phyloP scores from a whole-genome alignment of 2,113 vertebrate genomes.

The Ammodytes dubius region DNA sequence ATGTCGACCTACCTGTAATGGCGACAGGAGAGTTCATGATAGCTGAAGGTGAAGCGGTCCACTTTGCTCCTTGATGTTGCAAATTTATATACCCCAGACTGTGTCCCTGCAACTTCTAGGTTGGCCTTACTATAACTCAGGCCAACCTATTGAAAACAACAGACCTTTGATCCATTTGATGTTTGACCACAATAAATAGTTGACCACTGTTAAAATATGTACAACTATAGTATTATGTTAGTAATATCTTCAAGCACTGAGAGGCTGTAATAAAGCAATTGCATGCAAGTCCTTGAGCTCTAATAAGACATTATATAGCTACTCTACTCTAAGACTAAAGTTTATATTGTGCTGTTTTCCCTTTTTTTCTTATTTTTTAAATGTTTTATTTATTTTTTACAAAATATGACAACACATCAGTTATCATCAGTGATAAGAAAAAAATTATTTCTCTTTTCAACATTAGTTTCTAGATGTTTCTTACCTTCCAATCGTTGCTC shows the following conservation, averaged over 20 bases:
- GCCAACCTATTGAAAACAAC: slow-evolving; percentile 11
- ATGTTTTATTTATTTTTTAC: too few relatives aligned
- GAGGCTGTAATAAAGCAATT: too few relatives aligned
- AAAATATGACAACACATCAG: neutral
- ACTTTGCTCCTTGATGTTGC: neutral
- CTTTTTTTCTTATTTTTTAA: too few relatives aligned
- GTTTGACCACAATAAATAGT: neutral
- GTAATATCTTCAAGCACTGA: too few relatives aligned
- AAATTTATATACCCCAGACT: slow-evolving; percentile 5
- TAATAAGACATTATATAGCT: too few relatives aligned
- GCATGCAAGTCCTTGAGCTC: too few relatives aligned
- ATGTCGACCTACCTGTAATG: slow-evolving; percentile 34
- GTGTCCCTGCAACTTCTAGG: slow-evolving; percentile 10
- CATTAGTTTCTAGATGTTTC: neutral
- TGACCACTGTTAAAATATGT: neutral
- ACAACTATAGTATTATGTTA: too few relatives aligned
- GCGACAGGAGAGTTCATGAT: slow-evolving; percentile 8
- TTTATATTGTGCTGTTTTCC: too few relatives aligned
- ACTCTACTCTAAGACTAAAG: too few relatives aligned
- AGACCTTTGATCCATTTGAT: neutral
- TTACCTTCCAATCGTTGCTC: slow-evolving; percentile 54
- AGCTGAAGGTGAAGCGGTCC: slow-evolving; percentile 35
- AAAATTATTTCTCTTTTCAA: too few relatives aligned
- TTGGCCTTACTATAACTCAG: fast-evolving
- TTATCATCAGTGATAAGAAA: neutral